A percentile compares a stretch with the other conserved stretches of the same genome.
These are phyloP conservation scores for Cydia amplana DNA, from an alignment of 1,140 invertebrate species.

Conservation along the genomic window DNA sequence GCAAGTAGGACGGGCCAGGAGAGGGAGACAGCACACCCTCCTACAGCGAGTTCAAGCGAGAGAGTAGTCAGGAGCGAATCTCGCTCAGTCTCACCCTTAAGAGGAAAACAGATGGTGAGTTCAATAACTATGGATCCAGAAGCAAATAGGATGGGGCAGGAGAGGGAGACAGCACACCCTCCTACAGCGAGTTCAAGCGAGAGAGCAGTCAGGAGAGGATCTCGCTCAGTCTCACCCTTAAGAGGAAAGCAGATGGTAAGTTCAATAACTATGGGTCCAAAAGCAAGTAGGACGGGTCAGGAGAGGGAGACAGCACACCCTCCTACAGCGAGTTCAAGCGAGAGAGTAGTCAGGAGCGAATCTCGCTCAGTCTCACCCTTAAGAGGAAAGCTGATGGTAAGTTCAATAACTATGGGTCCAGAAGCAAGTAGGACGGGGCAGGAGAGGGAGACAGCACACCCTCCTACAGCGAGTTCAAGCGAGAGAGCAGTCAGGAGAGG, in stretches of 20 bases:
- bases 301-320: too few species aligned
- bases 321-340: too few species aligned
- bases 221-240: constrained; percentile 39
- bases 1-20: constrained; percentile 86
- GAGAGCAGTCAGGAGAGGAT: constrained; percentile 86
- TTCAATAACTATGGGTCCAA: too few species aligned
- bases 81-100: constrained; percentile 76
- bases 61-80: constrained; percentile 87
- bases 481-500: too few species aligned
- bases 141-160: constrained; percentile 85
- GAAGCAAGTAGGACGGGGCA: too few species aligned
- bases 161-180: constrained; percentile 69
- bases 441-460: too few species aligned
- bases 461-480: too few species aligned
- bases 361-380: too few species aligned
- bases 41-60: constrained; percentile 87
- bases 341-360: too few species aligned
- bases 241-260: constrained; percentile 47
- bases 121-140: constrained; percentile 78
- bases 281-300: too few species aligned
- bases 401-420: too few species aligned
- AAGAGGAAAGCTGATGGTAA: too few species aligned
- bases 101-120: constrained; percentile 61
- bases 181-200: constrained; percentile 86
- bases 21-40: constrained; percentile 73